Base-by-base conservation (phyloP, 2,888 invertebrate species). In the Silvanus unidentatus region DNA sequence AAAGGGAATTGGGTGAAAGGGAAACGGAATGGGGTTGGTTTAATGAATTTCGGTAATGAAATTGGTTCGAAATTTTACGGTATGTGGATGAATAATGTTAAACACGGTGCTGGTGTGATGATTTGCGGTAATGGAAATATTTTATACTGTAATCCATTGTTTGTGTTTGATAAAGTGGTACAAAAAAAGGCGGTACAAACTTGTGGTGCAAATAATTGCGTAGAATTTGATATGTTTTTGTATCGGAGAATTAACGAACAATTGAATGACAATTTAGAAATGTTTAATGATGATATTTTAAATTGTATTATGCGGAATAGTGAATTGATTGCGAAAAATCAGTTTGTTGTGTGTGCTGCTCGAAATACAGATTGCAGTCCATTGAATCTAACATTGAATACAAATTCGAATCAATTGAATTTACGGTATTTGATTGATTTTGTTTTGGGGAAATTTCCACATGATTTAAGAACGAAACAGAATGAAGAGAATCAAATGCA, bases 1-100 rank as follows among this genome's bases (percentile, higher is more conserved):
- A 71, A 71, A 36, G 82, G 82, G 1, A 62, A 66, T 38, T 82
- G 81, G 81, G 55, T 65, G n/a, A 68, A 71, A 40, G 80, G 80
- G 6, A 65, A 68, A 58, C 72, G 78, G 27, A 63, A 75, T 52
- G 80, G 80, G 29, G 66, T 68, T 47, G 80, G 80, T 48, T 44
- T 42, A 29, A 59, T 73, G 53, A 60, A 74, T 54, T 69, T 81
- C 35, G 80, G 79, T 2, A 66, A 74, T 2, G 73, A 75, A 1
- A 67, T 76, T 37, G 81, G 80, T 1, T 73, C 77, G 0, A 73
- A 72, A 59, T 76, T 79, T 52, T 75, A 73, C 51, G 81, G 81
- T 22, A 68, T 74, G 22, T 81, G 78, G 67, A 69, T 70, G 53
- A 61, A 74, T 35, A 76, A 81, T 61, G 71, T 72, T 50, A 81